Evolutionary conservation across 2,888 invertebrate genomes (phyloP).

Genomic region (Ormyrus rosae): DNA sequence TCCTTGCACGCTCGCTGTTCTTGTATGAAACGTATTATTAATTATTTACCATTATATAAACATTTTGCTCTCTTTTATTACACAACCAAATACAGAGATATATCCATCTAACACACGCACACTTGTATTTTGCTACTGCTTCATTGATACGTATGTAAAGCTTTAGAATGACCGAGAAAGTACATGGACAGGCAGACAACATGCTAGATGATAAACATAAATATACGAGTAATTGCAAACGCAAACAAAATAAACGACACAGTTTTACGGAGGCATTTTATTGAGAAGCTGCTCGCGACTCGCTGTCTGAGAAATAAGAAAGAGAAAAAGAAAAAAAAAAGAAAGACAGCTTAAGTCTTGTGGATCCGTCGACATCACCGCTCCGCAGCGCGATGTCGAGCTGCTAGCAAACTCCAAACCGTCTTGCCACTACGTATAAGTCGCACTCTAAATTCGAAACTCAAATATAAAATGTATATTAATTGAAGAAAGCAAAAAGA

Average conservation of each 20-base stretch:
- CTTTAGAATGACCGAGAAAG: constrained; percentile 66
- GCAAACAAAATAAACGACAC: constrained; percentile 55
- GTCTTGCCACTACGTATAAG: constrained; percentile 64
- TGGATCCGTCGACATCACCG: neutral
- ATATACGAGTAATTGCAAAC: constrained; percentile 51
- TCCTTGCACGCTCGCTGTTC: constrained; percentile 74
- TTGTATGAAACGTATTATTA: constrained; percentile 61
- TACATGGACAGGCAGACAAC: constrained; percentile 18
- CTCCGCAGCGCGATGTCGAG: constrained; percentile 1
- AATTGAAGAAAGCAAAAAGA: neutral
- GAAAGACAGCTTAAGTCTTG: neutral
- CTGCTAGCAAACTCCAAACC: constrained; percentile 39
- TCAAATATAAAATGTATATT: constrained; percentile 24
- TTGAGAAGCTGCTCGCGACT: constrained; percentile 71
- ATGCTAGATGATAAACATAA: constrained; percentile 42
- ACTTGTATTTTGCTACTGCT: constrained; percentile 69
- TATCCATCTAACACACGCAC: constrained; percentile 52
- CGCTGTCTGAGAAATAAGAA: constrained; percentile 27
- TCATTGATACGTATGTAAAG: constrained; percentile 69
- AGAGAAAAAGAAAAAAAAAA: constrained; percentile 24
- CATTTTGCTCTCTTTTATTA: constrained; percentile 54
- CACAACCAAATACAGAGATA: too few relatives aligned
- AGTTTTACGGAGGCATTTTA: constrained; percentile 74
- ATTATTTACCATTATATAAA: constrained; percentile 37
- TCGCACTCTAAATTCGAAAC: constrained; percentile 75